These are phyloP conservation scores for Alethe castanea DNA, from an alignment of 2,113 vertebrate species.

Conservation along the genomic window DNA sequence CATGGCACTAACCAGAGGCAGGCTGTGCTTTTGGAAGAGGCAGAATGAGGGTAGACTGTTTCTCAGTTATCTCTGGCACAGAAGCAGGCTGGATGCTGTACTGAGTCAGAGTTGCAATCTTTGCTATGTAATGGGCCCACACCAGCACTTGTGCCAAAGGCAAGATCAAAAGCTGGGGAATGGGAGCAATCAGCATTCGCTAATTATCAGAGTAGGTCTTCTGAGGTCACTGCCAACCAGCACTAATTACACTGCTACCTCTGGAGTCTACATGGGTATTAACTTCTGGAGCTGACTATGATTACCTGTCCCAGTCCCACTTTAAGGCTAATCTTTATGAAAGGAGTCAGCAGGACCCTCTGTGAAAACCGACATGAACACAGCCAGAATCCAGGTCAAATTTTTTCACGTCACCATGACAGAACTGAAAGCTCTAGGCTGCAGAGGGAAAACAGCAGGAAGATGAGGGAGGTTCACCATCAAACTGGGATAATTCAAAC, in stretches of 20 bases:
- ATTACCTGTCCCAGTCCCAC: not conserved
- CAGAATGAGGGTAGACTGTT: not conserved
- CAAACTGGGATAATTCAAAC: not conserved
- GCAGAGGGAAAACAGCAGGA: not conserved
- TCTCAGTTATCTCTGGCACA: not conserved
- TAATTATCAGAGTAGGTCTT: not conserved
- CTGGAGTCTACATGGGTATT: not conserved
- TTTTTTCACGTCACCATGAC: not conserved
- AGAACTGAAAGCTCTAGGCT: not conserved
- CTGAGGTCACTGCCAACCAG: not conserved
- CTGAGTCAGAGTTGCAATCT: not conserved
- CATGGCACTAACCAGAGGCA: not conserved
- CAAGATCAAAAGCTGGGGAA: not conserved
- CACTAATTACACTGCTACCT: not conserved
- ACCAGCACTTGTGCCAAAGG: not conserved
- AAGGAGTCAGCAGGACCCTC: not conserved
- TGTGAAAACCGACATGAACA: not conserved
- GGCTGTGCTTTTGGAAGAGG: not conserved
- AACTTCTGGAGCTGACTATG: not conserved
- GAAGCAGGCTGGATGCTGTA: not conserved
- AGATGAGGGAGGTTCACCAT: not conserved
- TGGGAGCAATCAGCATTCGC: not conserved
- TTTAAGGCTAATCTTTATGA: not conserved
- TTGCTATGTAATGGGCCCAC: rapidly evolving
- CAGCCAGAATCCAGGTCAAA: not conserved